Percentiles rank a stretch among this genome's conserved stretches.
These are phyloP conservation scores for Lepetodrilus schrolli DNA, from an alignment of 2,888 invertebrate genomes.

Conservation along the genomic window DNA sequence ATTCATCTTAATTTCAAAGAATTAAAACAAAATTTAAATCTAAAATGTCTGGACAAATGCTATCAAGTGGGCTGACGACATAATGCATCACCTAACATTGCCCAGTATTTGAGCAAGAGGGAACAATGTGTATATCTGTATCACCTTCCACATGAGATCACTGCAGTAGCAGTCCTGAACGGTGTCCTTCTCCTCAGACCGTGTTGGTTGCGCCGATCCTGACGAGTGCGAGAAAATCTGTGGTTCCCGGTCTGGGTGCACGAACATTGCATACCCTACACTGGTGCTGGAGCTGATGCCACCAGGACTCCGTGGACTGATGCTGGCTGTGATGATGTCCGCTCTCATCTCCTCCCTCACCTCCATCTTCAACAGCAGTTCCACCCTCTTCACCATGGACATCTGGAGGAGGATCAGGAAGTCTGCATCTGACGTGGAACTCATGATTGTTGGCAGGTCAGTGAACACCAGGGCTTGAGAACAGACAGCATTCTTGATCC, in stretches of 20 bases:
- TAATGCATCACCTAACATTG: too few species aligned
- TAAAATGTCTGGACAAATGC: too few species aligned
- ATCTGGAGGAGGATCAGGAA: slow-evolving; percentile 75
- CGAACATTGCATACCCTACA: slow-evolving; percentile 77
- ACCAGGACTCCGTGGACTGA: slow-evolving; percentile 76
- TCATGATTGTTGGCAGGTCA: slow-evolving; percentile 76
- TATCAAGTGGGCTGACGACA: too few species aligned
- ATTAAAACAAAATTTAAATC: too few species aligned
- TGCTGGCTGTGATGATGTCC: slow-evolving; percentile 78
- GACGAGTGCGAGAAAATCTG: slow-evolving; percentile 74
- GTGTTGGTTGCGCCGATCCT: slow-evolving; percentile 76
- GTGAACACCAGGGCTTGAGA: slow-evolving; percentile 64
- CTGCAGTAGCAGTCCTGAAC: not conserved
- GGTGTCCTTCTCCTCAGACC: slow-evolving; percentile 62
- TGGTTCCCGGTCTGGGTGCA: slow-evolving; percentile 75
- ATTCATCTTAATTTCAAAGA: too few species aligned
- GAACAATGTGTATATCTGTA: too few species aligned
- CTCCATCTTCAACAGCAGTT: slow-evolving; percentile 77
- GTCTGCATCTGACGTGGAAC: slow-evolving; percentile 74
- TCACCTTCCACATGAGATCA: too few species aligned
- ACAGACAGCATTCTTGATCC: too few species aligned
- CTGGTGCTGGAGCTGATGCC: slow-evolving; percentile 77
- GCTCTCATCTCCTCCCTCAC: slow-evolving; percentile 77
- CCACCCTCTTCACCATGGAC: slow-evolving; percentile 78
- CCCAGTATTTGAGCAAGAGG: too few species aligned